Conservation (phyloP, 2,113 vertebrate genomes). For the Stomatorhinus ivindoensis region DNA sequence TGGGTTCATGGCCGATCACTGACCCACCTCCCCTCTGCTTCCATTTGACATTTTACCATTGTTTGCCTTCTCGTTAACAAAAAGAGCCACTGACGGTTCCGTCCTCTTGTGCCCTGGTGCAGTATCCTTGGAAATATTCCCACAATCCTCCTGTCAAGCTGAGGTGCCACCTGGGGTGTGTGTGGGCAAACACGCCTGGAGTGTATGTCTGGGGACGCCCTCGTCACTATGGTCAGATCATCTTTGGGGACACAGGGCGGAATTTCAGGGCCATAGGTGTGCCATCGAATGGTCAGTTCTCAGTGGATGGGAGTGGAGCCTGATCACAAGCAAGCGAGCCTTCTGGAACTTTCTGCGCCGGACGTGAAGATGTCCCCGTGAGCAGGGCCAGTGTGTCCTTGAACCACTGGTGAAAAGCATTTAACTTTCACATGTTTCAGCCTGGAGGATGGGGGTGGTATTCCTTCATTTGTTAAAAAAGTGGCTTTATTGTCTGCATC, state of each 20-base stretch:
- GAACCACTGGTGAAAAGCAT: background rate
- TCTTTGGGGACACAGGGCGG: background rate
- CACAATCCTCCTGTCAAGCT: background rate
- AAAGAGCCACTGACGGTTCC: no score
- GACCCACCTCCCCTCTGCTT: background rate
- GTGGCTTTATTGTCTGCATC: background rate
- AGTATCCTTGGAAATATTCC: background rate
- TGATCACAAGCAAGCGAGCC: background rate
- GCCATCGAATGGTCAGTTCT: background rate
- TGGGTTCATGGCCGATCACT: background rate
- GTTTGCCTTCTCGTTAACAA: background rate
- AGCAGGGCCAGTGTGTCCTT: background rate
- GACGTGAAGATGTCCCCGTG: background rate
- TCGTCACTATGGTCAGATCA: background rate
- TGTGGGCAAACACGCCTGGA: background rate
- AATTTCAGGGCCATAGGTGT: background rate
- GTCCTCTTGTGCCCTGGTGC: background rate
- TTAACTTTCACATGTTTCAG: background rate
- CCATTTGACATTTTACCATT: background rate
- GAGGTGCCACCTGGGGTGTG: background rate
- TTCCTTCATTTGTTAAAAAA: background rate
- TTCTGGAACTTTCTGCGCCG: background rate
- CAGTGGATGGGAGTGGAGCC: background rate
- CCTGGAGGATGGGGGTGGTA: background rate
- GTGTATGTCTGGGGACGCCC: background rate